Percentiles rank a stretch among this genome's conserved stretches.
These are phyloP conservation scores for Urosaurus nigricauda DNA, from an alignment of 2,797 vertebrate genomes.

Conservation along the genomic window DNA sequence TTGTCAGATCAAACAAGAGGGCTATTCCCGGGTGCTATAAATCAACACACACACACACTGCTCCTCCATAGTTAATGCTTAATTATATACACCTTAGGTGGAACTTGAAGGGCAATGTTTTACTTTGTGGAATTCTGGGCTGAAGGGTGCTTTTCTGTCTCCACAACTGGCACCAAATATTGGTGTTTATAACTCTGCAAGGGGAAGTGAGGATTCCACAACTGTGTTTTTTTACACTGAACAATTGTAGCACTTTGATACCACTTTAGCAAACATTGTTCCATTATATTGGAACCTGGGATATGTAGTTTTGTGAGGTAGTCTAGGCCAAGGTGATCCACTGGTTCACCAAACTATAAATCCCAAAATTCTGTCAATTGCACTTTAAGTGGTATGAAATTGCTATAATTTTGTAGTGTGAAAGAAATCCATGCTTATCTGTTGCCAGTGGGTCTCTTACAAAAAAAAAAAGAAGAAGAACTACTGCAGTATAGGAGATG, in stretches of 20 bases:
- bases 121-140: slow-evolving; percentile 29
- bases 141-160: not conserved
- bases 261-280: too few relatives aligned
- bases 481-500: not conserved
- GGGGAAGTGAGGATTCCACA: not conserved
- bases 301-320: too few relatives aligned
- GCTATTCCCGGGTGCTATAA: slow-evolving; percentile 6
- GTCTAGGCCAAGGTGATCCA: too few relatives aligned
- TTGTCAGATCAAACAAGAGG: slow-evolving; percentile 59
- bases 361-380: too few relatives aligned
- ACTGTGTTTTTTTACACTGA: too few relatives aligned
- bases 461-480: not conserved
- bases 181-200: not conserved
- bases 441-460: not conserved
- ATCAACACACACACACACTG: slow-evolving; percentile 25
- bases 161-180: not conserved
- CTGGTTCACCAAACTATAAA: too few relatives aligned
- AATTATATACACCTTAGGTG: slow-evolving; percentile 43
- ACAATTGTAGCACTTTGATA: too few relatives aligned
- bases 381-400: too few relatives aligned
- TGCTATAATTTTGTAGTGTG: too few relatives aligned
- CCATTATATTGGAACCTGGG: too few relatives aligned
- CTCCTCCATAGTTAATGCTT: slow-evolving; percentile 30
- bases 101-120: slow-evolving; percentile 49
- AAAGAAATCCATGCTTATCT: too few relatives aligned